Percentiles rank a stretch among this genome's conserved stretches.
Conservation (phyloP, 2,888 invertebrate genomes). For the Stegophylla sp. region DNA sequence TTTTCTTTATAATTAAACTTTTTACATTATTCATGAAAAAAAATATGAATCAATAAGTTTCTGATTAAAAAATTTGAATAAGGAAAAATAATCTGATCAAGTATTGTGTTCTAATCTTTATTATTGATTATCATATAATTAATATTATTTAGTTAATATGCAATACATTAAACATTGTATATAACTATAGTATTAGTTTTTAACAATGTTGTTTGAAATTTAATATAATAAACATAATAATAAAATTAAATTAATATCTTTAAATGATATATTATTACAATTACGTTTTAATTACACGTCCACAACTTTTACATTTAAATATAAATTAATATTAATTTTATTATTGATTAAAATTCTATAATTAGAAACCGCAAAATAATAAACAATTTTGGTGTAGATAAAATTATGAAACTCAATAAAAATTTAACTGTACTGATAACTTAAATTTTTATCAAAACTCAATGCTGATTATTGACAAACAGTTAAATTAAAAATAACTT, state of each 20-base stretch:
- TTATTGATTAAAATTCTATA: neutral
- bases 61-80: too few relatives aligned
- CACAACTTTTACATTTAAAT: neutral
- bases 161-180: too few relatives aligned
- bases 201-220: neutral
- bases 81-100: too few relatives aligned
- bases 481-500: neutral
- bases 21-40: neutral
- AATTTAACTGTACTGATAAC: neutral
- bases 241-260: neutral
- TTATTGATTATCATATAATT: too few relatives aligned
- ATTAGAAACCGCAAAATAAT: neutral
- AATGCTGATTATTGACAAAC: neutral
- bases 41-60: neutral
- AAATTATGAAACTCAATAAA: neutral
- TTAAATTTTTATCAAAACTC: neutral
- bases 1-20: neutral
- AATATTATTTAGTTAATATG: too few relatives aligned
- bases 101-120: too few relatives aligned
- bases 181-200: too few relatives aligned
- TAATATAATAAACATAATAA: neutral
- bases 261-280: neutral
- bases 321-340: neutral
- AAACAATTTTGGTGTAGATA: neutral
- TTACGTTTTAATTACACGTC: slow-evolving; percentile 24